Percentiles rank a stretch among this genome's conserved stretches.
phyloP scores from a whole-genome alignment of 1,140 invertebrate species.

The Saxidomus purpurata region DNA sequence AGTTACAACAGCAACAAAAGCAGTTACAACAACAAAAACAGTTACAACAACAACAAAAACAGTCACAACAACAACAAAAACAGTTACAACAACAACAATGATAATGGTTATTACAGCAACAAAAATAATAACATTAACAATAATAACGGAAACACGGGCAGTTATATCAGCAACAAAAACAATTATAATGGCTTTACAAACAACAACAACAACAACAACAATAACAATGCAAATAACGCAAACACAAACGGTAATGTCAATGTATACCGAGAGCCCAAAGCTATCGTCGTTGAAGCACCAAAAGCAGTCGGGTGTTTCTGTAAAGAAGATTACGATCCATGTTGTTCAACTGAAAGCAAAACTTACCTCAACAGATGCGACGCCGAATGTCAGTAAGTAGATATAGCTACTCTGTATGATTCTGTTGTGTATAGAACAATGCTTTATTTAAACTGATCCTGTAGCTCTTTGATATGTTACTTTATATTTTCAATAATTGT shows the following conservation, averaged over 20 bases:
- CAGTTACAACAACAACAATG: not conserved
- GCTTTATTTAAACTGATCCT: no score
- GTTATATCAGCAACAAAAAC: not conserved
- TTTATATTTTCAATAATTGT: no score
- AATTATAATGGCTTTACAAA: no score
- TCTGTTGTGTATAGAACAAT: no score
- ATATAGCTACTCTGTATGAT: no score
- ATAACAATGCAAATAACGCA: not conserved
- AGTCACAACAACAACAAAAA: not conserved
- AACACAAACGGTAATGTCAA: conserved; percentile 1
- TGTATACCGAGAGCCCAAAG: no score
- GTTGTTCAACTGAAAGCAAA: not conserved
- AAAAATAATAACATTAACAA: not conserved
- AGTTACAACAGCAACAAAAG: not conserved
- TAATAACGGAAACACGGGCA: not conserved
- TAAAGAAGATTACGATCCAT: not conserved
- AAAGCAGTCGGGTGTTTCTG: not conserved
- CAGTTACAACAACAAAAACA: not conserved
- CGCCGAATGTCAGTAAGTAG: conserved; percentile 27
- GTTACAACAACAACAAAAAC: not conserved
- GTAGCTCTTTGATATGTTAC: no score
- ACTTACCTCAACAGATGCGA: conserved; percentile 18
- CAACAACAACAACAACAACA: conserved; percentile 10
- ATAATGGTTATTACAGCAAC: not conserved
- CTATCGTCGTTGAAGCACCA: not conserved